A percentile compares a stretch with the other conserved stretches of the same genome.
These are phyloP conservation scores for Cromileptes altivelis DNA, from an alignment of 2,113 vertebrate species.

Conservation along the genomic window DNA sequence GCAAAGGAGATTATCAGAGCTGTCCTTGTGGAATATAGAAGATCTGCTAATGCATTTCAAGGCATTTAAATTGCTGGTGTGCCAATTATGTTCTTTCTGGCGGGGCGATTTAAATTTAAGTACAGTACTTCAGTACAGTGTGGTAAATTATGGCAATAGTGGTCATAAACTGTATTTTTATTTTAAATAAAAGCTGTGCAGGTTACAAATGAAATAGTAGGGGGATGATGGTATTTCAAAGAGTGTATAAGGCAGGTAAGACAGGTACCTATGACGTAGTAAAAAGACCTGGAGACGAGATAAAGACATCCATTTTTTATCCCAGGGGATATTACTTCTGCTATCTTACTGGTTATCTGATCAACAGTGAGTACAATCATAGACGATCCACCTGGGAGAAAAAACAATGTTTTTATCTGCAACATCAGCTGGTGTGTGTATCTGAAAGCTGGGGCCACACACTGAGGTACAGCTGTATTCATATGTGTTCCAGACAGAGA, in stretches of 20 bases:
- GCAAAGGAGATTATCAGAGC: neutral
- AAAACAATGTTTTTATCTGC: neutral
- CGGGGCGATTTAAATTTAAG: neutral
- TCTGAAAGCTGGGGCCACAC: neutral
- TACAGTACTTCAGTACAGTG: neutral
- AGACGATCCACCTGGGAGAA: neutral
- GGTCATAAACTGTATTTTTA: neutral
- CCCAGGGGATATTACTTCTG: neutral
- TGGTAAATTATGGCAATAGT: neutral
- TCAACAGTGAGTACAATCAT: neutral
- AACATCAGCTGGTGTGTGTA: neutral
- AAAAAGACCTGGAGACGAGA: neutral
- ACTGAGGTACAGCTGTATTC: neutral
- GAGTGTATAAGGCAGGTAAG: neutral
- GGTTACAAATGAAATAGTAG: neutral
- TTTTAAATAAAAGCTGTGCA: neutral
- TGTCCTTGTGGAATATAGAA: neutral
- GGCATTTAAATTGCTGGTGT: neutral
- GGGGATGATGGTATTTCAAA: neutral
- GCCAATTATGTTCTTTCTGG: neutral
- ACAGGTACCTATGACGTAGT: neutral
- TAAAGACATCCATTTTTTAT: neutral
- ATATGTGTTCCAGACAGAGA: neutral
- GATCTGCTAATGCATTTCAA: slow-evolving; percentile 5
- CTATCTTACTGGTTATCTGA: neutral